These are phyloP conservation scores for Hippolais icterina DNA, from an alignment of 2,113 vertebrate genomes.

Conservation along the genomic window DNA sequence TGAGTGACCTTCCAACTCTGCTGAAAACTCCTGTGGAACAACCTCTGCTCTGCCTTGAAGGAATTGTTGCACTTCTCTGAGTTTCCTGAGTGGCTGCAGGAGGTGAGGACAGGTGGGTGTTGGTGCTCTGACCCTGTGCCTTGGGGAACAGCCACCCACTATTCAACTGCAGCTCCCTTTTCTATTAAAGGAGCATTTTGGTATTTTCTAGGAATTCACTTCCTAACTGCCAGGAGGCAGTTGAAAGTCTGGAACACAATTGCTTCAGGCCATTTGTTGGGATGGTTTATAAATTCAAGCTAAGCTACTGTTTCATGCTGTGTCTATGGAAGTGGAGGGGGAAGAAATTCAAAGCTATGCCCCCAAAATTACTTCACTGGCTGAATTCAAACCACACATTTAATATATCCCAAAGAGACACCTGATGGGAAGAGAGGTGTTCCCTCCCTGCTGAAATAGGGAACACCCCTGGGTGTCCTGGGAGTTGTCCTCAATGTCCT, in stretches of 20 bases:
- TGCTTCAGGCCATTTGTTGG: neutral
- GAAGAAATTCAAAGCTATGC: neutral
- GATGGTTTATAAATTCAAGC: neutral
- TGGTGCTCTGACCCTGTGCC: neutral
- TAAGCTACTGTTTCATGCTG: neutral
- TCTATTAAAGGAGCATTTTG: accelerated
- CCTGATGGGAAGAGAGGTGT: neutral
- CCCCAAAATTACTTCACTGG: neutral
- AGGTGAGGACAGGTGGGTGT: neutral
- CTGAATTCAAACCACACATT: neutral
- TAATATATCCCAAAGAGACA: neutral
- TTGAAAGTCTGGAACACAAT: neutral
- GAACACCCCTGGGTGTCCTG: accelerated
- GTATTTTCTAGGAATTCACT: neutral
- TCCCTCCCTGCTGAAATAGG: neutral
- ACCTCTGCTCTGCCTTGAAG: neutral
- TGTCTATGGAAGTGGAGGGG: neutral
- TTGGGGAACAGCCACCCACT: neutral
- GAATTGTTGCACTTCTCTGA: neutral
- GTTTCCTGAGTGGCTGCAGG: neutral
- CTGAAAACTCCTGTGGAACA: neutral
- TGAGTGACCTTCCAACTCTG: accelerated
- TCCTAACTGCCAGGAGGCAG: neutral
- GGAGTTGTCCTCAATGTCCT: neutral
- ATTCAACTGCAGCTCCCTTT: neutral